Base-by-base conservation (phyloP, 2,113 vertebrate species). In the Laterallus jamaicensis region DNA sequence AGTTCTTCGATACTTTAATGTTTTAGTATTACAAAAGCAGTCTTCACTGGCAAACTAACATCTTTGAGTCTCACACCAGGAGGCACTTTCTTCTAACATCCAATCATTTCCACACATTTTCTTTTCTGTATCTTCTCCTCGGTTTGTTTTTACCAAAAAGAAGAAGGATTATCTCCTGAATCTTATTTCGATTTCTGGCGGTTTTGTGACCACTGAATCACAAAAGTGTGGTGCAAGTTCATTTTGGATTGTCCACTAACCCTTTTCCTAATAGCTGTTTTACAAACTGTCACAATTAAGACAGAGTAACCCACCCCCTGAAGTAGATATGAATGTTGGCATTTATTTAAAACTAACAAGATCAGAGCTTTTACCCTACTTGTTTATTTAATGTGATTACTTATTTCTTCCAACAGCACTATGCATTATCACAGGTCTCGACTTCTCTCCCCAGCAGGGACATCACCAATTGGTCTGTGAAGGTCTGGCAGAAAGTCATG, bases 401-500 rank as follows among this genome's bases (percentile, higher is more conserved):
- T 56, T 0, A 0, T 39, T 24, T 18, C 15, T 31, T 71, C 56
- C 17, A n/a, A 32, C 37, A 71, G 12, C 14, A 9, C 28, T 59
- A 5, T 15, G 17, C 8, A 54, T 28, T 26, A 54, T 32, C 29
- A 35, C 6, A 19, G 8, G 16, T 67, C 15, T 71, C 0, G 1
- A 37, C 6, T 69, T 84, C 8, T 50, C 39, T 62, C 4, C 11
- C 16, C 10, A 40, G 9, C 6, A 25, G 13, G 17, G 29, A 74
- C 3, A 28, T 52, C 44, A 29, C 12, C 70, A 47, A 16, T 16
- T 40, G 19, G 6, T 52, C 37, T 4, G 9, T 9, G 40, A 78
- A 59, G 3, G 7, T 5, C 0, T 0, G 20, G 17, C 29, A 75
- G 44, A 67, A 83, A 50, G 35, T 52, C 8, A 14, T 19, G 2